Evolutionary conservation across 2,113 vertebrate species (phyloP).

Genomic region (Carassius gibelio): DNA sequence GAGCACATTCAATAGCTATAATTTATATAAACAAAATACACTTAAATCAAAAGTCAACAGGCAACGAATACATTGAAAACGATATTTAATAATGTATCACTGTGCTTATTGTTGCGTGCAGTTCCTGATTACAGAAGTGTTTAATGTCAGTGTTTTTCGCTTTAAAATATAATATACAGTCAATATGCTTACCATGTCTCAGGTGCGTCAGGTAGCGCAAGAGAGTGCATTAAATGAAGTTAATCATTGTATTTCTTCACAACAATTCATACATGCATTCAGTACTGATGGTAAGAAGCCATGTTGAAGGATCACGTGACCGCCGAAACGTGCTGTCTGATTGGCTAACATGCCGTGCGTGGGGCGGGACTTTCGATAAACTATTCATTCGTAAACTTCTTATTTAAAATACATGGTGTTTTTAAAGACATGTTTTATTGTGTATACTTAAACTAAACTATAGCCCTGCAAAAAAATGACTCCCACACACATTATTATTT

Average conservation of each 20-base stretch:
- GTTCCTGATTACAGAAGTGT: neutral
- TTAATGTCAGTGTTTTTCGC: neutral
- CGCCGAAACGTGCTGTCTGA: neutral
- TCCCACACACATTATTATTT: neutral
- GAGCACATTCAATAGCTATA: no score
- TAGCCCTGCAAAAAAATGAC: neutral
- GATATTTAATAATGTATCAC: neutral
- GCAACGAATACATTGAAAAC: neutral
- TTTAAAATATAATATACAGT: neutral
- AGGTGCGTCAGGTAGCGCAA: neutral
- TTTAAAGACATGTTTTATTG: neutral
- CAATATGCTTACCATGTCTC: constrained; percentile 7
- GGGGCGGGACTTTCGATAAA: neutral
- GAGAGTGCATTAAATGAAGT: neutral
- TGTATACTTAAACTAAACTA: neutral
- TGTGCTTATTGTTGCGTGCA: neutral
- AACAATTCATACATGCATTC: neutral
- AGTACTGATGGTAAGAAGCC: constrained; percentile 13
- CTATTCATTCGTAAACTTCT: neutral
- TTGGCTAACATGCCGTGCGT: neutral
- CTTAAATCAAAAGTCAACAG: neutral
- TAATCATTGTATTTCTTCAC: neutral
- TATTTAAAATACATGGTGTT: neutral
- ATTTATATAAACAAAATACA: neutral
- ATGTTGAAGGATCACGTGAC: constrained; percentile 65